Conservation (phyloP, 2,113 vertebrate genomes). For the Trinectes maculatus region DNA sequence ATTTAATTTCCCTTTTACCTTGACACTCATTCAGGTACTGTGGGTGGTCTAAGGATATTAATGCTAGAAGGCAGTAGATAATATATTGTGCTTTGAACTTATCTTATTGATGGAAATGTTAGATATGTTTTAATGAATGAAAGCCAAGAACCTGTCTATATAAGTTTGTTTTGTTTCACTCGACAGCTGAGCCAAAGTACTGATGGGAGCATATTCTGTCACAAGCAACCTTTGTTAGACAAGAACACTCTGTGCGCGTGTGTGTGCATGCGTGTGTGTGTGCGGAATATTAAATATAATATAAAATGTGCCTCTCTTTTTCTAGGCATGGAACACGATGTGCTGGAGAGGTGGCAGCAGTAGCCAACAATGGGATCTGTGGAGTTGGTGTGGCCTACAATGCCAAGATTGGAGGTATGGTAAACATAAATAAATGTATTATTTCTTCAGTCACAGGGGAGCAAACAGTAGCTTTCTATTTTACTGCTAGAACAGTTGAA, state of each 20-base stretch:
- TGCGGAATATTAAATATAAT: constrained; percentile 7
- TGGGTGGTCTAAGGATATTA: constrained; percentile 37
- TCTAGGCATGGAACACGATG: constrained; percentile 94
- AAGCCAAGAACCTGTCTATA: constrained; percentile 46
- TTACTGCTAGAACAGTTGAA: constrained; percentile 38
- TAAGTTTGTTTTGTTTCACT: constrained; percentile 56
- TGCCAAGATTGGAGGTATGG: constrained; percentile 92
- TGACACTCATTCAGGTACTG: constrained; percentile 12
- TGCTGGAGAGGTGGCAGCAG: constrained; percentile 94
- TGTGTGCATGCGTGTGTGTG: neutral
- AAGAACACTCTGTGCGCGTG: constrained; percentile 3
- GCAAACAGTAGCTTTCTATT: constrained; percentile 8
- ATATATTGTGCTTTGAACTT: constrained; percentile 16
- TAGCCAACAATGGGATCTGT: constrained; percentile 94
- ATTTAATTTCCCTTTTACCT: constrained; percentile 34
- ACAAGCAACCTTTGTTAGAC: constrained; percentile 20
- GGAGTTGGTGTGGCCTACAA: constrained; percentile 96
- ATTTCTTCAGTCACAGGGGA: constrained; percentile 31
- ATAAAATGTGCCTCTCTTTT: constrained; percentile 26
- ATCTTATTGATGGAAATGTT: constrained; percentile 28
- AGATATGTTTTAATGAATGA: constrained; percentile 52
- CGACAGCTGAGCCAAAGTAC: constrained; percentile 20
- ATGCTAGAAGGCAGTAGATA: constrained; percentile 31
- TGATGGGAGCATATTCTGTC: constrained; percentile 25
- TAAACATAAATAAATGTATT: constrained; percentile 21